Base-by-base conservation (phyloP, 1,140 invertebrate species). In the Chionoecetes opilio region DNA sequence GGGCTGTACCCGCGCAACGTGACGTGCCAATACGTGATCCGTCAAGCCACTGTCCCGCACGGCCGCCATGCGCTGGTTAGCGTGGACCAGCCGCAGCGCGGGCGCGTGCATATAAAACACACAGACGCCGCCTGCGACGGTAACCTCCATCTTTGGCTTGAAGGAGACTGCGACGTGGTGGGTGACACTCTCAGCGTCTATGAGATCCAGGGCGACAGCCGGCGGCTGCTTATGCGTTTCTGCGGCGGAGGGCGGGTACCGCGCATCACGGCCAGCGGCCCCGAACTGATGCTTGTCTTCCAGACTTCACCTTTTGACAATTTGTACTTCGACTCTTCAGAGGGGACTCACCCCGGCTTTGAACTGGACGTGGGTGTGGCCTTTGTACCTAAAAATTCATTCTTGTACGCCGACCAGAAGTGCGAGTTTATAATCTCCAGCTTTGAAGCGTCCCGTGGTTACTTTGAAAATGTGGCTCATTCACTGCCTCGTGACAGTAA, bases 151-250 rank as follows among this genome's bases (percentile, higher is more conserved):
- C 88, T 96, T 29, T 96, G 97, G 96, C 98, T 98, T 93, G 99
- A 98, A 98, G 98, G 98, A 96, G 98, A 98, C 95, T 99, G 98
- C 97, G 98, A 99, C 96, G 98, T 98, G 96, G 98, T 99, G 96
- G 97, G 98, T 97, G 98, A 99, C 97, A 99, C 98, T 97, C 98
- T 99, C 94, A 99, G 98, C 11, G 98, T 99, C 35, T 99, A 99
- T 97, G 99, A 99, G 96, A 98, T 99, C 82, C 91, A 95, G 98
- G 99, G 96, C 99, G 98, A 95, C 98, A 98, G 17, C 97, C 98
- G 96, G 98, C 99, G 97, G 98, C 98, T n/a, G 93, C 98, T 99
- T 95, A 97, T 99, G 96, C 98, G 98, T 97, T 99, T 99, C 97
- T 99, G 99, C 96, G 99, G 99, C 5, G 98, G 98, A 82, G 99